Conservation (phyloP, 2,888 invertebrate genomes). For the Lasius fuliginosus region DNA sequence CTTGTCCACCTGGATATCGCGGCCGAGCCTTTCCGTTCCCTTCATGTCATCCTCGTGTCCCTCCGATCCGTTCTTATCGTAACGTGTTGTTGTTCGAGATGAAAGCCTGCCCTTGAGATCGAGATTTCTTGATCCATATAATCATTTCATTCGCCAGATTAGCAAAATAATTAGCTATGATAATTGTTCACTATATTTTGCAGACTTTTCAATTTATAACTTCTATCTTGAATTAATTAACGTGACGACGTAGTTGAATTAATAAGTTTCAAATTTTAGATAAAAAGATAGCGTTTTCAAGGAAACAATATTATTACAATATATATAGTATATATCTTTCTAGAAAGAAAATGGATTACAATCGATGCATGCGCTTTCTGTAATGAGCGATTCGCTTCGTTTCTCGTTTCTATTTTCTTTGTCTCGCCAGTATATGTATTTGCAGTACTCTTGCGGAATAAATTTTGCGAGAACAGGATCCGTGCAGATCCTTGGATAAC, state of each 20-base stretch:
- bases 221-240: background rate
- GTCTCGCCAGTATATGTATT: background rate
- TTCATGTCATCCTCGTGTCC: background rate
- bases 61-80: background rate
- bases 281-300: background rate
- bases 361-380: background rate
- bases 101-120: background rate
- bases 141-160: background rate
- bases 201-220: background rate
- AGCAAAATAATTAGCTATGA: background rate
- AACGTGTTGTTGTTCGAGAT: background rate
- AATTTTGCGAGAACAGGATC: background rate
- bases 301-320: background rate
- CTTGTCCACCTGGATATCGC: slow-evolving; percentile 66
- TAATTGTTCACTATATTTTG: background rate
- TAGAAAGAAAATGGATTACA: background rate
- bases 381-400: background rate
- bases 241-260: background rate
- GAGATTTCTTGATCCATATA: background rate
- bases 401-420: background rate
- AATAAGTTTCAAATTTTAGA: background rate
- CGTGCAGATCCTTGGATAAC: background rate
- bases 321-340: background rate
- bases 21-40: background rate
- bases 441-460: background rate